A percentile compares a stretch with the other conserved stretches of the same genome.
These are phyloP conservation scores for Echeneis naucrates DNA, from an alignment of 2,797 vertebrate genomes.

Conservation along the genomic window DNA sequence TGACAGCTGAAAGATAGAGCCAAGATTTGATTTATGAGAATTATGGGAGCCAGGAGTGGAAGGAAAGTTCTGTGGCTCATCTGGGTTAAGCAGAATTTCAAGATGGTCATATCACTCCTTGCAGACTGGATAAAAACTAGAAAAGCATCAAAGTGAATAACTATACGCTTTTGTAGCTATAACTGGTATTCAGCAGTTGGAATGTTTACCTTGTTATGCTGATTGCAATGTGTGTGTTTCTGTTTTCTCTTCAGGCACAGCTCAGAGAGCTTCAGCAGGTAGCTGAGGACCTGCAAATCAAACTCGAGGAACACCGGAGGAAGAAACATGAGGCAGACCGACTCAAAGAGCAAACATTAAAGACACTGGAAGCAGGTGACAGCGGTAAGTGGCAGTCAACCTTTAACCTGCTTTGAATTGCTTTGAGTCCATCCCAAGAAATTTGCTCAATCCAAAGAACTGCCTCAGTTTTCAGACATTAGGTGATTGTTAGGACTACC, in stretches of 20 bases:
- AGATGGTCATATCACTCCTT: background rate
- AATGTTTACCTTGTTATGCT: background rate
- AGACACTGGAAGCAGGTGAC: slow-evolving; percentile 50
- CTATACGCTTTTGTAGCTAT: too few relatives aligned
- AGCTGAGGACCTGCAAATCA: slow-evolving; percentile 76
- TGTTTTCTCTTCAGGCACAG: slow-evolving; percentile 67
- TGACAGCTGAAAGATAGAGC: background rate
- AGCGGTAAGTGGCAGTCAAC: slow-evolving; percentile 55
- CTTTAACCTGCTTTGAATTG: slow-evolving; percentile 45
- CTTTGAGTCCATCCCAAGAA: slow-evolving; percentile 42
- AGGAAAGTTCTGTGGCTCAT: background rate
- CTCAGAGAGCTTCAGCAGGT: slow-evolving; percentile 79
- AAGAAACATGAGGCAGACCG: slow-evolving; percentile 70
- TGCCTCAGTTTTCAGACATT: slow-evolving; percentile 38
- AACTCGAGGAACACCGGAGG: slow-evolving; percentile 74
- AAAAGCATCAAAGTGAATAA: background rate
- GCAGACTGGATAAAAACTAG: background rate
- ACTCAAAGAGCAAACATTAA: slow-evolving; percentile 66
- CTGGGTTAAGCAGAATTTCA: background rate
- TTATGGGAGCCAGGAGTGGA: too few relatives aligned
- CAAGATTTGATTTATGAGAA: too few relatives aligned
- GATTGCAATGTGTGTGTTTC: background rate
- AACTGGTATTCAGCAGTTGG: background rate
- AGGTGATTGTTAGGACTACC: slow-evolving; percentile 33
- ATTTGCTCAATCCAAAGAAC: slow-evolving; percentile 39